Evolutionary conservation across 1,140 invertebrate species (phyloP).

Genomic region (Cherax quadricarinatus): DNA sequence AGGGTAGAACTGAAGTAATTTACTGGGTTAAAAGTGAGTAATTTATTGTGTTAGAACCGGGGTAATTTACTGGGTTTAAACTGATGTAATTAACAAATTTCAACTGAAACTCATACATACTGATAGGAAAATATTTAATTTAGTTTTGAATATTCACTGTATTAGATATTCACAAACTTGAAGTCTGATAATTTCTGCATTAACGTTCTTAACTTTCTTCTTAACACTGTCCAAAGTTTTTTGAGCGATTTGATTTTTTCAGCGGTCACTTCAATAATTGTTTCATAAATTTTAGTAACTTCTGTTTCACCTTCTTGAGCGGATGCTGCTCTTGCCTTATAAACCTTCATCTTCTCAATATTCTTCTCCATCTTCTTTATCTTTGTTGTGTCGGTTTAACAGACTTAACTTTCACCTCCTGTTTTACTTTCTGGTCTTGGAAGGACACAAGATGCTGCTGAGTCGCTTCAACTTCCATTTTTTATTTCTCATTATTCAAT

Average conservation of each 20-base stretch:
- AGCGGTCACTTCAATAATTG: conserved; percentile 87
- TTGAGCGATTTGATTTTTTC: conserved; percentile 85
- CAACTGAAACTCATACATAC: too few species aligned
- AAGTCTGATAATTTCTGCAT: conserved; percentile 70
- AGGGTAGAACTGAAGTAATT: too few species aligned
- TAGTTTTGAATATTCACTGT: too few species aligned
- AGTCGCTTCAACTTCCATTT: conserved; percentile 80
- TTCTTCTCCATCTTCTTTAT: conserved; percentile 76
- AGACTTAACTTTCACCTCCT: conserved; percentile 83
- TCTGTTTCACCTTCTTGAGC: conserved; percentile 81
- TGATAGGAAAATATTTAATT: too few species aligned
- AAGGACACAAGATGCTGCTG: conserved; percentile 80
- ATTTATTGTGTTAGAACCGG: too few species aligned
- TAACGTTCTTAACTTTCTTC: conserved; percentile 84
- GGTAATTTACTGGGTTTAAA: too few species aligned
- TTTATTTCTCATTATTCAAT: conserved; percentile 78
- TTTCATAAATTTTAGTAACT: conserved; percentile 82
- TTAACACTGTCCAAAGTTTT: conserved; percentile 82
- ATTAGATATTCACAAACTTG: conserved; percentile 51
- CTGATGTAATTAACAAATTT: too few species aligned
- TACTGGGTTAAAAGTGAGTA: too few species aligned
- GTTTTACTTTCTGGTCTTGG: conserved; percentile 83
- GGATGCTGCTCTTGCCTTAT: conserved; percentile 81
- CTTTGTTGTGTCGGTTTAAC: conserved; percentile 82
- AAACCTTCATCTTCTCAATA: conserved; percentile 75